These are phyloP conservation scores for Halictus quadricinctus DNA, from an alignment of 2,888 invertebrate species.

Conservation along the genomic window DNA sequence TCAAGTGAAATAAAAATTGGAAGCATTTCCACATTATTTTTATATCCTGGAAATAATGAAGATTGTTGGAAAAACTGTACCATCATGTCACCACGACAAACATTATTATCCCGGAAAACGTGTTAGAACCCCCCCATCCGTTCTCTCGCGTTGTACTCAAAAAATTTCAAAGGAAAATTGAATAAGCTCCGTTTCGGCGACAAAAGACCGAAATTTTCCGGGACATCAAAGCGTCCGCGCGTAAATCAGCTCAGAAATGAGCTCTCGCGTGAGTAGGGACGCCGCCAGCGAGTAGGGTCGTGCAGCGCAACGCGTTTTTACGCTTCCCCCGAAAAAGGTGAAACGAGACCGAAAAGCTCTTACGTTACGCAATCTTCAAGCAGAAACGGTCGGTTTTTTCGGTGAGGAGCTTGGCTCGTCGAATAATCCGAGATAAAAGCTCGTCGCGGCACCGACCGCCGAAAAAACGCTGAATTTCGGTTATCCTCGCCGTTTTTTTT, in stretches of 20 bases:
- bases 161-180: neutral
- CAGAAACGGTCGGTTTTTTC: neutral
- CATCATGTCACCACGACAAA: neutral
- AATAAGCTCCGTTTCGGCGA: neutral
- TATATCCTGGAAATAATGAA: neutral
- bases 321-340: neutral
- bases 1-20: neutral
- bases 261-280: neutral
- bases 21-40: neutral
- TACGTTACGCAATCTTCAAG: slow-evolving; percentile 33
- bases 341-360: slow-evolving; percentile 2
- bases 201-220: neutral
- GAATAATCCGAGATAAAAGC: slow-evolving; percentile 38
- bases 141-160: neutral
- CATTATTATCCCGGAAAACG: neutral
- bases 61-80: neutral
- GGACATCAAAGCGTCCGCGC: slow-evolving; percentile 5
- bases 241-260: slow-evolving; percentile 14
- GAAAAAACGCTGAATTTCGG: slow-evolving; percentile 13
- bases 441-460: neutral
- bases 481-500: neutral
- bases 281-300: neutral
- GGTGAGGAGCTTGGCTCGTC: slow-evolving; percentile 20
- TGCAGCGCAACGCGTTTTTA: neutral
- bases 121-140: neutral